Percentiles rank a stretch among this genome's conserved stretches.
phyloP scores from a whole-genome alignment of 2,797 vertebrate genomes.

The Scleropages formosus region DNA sequence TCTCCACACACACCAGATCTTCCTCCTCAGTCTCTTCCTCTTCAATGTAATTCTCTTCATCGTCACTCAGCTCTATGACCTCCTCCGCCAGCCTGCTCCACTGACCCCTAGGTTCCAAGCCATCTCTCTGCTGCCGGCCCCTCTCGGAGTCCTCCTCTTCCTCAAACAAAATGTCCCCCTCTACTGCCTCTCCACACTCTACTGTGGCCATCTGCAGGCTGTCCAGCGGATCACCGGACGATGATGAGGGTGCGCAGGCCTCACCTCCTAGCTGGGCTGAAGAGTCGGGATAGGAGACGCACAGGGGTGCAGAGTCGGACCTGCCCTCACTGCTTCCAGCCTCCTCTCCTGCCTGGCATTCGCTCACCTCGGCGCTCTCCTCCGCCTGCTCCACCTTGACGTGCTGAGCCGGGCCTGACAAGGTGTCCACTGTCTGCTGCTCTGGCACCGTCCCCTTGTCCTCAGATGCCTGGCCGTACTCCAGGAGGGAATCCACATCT shows the following conservation, averaged over 20 bases:
- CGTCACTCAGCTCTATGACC: conserved; percentile 74
- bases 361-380: conserved; percentile 37
- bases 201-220: conserved; percentile 48
- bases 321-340: conserved; percentile 58
- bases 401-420: conserved; percentile 70
- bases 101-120: conserved; percentile 40
- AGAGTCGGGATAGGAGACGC: conserved; percentile 58
- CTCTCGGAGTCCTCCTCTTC: conserved; percentile 70
- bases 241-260: conserved; percentile 50
- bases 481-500: conserved; percentile 62
- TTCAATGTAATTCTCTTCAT: conserved; percentile 84
- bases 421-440: conserved; percentile 40
- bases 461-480: conserved; percentile 53
- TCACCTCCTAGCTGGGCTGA: conserved; percentile 53
- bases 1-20: conserved; percentile 86
- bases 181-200: conserved; percentile 59
- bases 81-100: conserved; percentile 61
- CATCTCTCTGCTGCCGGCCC: conserved; percentile 42
- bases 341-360: conserved; percentile 44
- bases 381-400: conserved; percentile 79
- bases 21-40: conserved; percentile 79
- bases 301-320: conserved; percentile 21
- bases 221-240: conserved; percentile 63
- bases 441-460: conserved; percentile 49
- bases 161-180: conserved; percentile 60